phyloP scores from a whole-genome alignment of 2,888 invertebrate genomes.

The Hydropsyche betteni region DNA sequence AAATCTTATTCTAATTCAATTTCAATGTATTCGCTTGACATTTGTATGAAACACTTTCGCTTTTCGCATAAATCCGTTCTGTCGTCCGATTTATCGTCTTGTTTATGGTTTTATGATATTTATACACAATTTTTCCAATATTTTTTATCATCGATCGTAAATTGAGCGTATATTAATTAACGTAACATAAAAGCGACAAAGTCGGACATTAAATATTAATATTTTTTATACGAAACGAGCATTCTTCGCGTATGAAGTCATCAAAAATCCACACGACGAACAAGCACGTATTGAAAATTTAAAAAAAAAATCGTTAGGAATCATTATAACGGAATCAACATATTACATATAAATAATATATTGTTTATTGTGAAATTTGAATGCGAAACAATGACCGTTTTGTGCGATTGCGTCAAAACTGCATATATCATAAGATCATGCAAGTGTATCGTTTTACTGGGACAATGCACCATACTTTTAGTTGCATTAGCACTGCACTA shows the following conservation, averaged over 20 bases:
- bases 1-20: constrained; percentile 10
- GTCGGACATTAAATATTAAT: constrained; percentile 16
- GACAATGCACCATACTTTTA: too few species aligned
- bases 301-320: constrained; percentile 15
- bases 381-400: too few species aligned
- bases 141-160: constrained; percentile 2
- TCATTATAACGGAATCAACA: constrained; percentile 25
- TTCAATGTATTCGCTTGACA: neutral
- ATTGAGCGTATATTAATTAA: constrained; percentile 17
- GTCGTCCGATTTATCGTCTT: neutral
- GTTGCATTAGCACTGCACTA: too few species aligned
- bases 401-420: too few species aligned
- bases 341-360: neutral
- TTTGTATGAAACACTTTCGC: constrained; percentile 15
- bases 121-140: neutral
- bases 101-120: constrained; percentile 9
- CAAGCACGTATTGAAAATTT: neutral
- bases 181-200: constrained; percentile 17
- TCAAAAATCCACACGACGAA: neutral
- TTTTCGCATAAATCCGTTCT: neutral
- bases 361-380: constrained; percentile 7
- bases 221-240: constrained; percentile 9
- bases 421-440: too few species aligned
- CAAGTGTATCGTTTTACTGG: too few species aligned
- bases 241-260: constrained; percentile 26